Conservation (phyloP, 2,797 vertebrate genomes). For the Enteromius radiatus region DNA sequence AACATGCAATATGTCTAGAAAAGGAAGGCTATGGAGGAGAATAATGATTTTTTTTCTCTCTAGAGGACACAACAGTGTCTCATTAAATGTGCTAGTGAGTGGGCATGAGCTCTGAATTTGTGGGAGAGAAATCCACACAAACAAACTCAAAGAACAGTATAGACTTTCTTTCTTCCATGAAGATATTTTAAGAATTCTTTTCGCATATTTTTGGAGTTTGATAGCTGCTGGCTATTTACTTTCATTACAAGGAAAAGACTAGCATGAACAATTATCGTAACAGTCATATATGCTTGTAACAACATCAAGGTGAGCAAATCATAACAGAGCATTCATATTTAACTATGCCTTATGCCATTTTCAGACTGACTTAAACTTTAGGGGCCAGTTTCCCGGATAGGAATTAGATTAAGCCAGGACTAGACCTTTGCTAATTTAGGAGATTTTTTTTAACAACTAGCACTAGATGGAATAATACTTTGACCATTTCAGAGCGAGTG, state of each 20-base stretch:
- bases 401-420: too few relatives aligned
- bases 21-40: constrained; percentile 33
- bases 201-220: not conserved
- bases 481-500: not conserved
- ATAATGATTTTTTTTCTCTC: constrained; percentile 40
- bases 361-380: not conserved
- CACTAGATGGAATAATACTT: not conserved
- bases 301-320: not conserved
- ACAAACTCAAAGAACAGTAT: not conserved
- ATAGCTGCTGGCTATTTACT: not conserved
- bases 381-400: too few relatives aligned
- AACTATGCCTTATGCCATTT: not conserved
- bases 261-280: not conserved
- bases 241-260: not conserved
- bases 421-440: too few relatives aligned
- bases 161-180: not conserved
- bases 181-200: not conserved
- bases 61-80: constrained; percentile 28
- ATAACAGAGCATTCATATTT: not conserved
- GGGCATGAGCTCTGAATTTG: constrained; percentile 41
- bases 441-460: not conserved
- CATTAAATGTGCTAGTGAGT: constrained; percentile 25
- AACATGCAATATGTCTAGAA: constrained; percentile 21
- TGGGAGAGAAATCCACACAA: constrained; percentile 33
- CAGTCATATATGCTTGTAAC: not conserved